These are phyloP conservation scores for Cephalopterus ornatus DNA, from an alignment of 2,113 vertebrate species.

Conservation along the genomic window DNA sequence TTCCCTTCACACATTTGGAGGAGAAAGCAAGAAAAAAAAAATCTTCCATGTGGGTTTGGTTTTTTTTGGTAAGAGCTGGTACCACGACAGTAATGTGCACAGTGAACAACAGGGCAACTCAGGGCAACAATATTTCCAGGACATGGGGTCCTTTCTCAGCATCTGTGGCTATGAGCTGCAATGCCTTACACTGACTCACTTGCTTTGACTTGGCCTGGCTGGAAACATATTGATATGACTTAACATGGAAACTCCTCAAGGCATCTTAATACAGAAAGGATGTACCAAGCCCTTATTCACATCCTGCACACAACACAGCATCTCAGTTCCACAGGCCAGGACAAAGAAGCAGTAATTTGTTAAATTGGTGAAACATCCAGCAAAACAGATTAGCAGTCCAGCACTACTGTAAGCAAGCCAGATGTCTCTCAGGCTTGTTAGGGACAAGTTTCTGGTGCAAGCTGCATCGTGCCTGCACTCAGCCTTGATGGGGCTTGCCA, in stretches of 20 bases:
- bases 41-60: accelerated
- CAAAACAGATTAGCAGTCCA: neutral
- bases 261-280: neutral
- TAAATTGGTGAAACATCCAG: neutral
- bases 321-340: neutral
- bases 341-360: neutral
- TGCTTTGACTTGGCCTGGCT: neutral
- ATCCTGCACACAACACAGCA: neutral
- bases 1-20: neutral
- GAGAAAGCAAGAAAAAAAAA: neutral
- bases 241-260: neutral
- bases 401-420: neutral
- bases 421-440: neutral
- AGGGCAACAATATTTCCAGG: neutral
- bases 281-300: neutral
- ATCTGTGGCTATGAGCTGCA: neutral
- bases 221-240: neutral
- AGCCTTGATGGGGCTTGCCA: neutral
- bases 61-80: neutral
- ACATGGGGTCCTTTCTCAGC: neutral
- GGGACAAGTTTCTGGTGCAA: neutral
- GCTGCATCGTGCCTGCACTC: accelerated
- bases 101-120: neutral
- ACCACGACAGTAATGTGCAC: accelerated
- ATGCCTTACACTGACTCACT: neutral